These are phyloP conservation scores for Pampus argenteus DNA, from an alignment of 2,797 vertebrate genomes.

Conservation along the genomic window DNA sequence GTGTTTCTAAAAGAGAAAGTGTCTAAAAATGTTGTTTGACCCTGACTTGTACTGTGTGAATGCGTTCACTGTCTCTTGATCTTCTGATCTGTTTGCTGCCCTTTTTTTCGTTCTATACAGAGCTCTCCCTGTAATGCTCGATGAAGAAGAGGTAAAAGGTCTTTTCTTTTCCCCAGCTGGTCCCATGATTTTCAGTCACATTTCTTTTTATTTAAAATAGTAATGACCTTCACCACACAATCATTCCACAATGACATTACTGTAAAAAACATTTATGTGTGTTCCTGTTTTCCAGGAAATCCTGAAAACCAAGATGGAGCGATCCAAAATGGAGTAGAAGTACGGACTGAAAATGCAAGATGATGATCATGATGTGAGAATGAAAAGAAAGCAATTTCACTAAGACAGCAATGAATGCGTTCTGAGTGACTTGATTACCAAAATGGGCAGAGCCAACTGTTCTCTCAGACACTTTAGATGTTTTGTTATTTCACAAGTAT, in stretches of 20 bases:
- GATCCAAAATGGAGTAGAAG: constrained; percentile 95
- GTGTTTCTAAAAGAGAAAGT: background rate
- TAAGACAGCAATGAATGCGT: constrained; percentile 48
- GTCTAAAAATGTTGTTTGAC: constrained; percentile 4
- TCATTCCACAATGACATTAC: constrained; percentile 14
- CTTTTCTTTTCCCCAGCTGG: constrained; percentile 7
- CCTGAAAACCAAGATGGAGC: constrained; percentile 96
- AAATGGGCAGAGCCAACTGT: constrained; percentile 55
- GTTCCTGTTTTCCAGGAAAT: constrained; percentile 86
- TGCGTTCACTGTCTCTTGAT: background rate
- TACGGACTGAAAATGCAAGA: background rate
- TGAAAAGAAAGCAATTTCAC: constrained; percentile 30
- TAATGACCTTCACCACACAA: background rate
- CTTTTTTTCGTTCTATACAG: constrained; percentile 56
- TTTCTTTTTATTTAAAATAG: constrained; percentile 42
- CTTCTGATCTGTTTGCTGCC: background rate
- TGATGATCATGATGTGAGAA: constrained; percentile 6
- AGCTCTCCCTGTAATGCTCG: constrained; percentile 84
- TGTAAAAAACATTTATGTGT: constrained; percentile 2
- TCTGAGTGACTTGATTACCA: constrained; percentile 52
- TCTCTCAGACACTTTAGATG: constrained; percentile 38
- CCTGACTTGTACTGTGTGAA: background rate
- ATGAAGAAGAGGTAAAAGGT: constrained; percentile 84
- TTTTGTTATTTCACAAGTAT: constrained; percentile 39
- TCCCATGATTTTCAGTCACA: constrained; percentile 61